A percentile compares a stretch with the other conserved stretches of the same genome.
Conservation (phyloP, 2,113 vertebrate species). For the Leptocoma aspasia region DNA sequence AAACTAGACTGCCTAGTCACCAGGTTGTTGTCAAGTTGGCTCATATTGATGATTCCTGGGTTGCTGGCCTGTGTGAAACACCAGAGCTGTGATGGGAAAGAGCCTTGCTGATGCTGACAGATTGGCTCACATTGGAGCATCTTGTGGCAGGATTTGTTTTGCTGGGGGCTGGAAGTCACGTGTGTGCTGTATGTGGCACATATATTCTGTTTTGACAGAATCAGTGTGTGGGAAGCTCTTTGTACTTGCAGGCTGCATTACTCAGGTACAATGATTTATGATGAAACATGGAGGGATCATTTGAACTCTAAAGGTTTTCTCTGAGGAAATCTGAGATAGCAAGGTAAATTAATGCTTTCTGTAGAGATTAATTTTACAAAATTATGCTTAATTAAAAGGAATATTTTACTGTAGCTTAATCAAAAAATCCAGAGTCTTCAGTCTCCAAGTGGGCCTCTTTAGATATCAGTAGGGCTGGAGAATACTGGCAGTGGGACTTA, state of each 20-base stretch:
- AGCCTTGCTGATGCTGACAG: background rate
- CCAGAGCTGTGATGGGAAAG: background rate
- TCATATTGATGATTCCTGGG: background rate
- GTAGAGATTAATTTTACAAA: slow-evolving; percentile 9
- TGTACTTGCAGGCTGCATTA: background rate
- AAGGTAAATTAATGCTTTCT: slow-evolving; percentile 6
- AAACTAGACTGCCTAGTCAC: background rate
- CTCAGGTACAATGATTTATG: background rate
- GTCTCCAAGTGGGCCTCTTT: background rate
- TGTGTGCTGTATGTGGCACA: background rate
- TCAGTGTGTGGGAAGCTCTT: background rate
- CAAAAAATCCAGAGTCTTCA: background rate
- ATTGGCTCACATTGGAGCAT: background rate
- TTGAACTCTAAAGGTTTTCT: background rate
- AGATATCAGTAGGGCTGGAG: background rate
- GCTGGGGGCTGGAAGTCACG: background rate
- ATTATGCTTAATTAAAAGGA: slow-evolving; percentile 30
- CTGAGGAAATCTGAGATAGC: background rate
- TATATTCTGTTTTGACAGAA: background rate
- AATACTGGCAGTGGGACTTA: background rate
- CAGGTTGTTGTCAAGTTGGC: background rate
- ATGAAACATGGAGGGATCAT: background rate
- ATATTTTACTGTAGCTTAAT: background rate
- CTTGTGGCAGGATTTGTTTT: background rate
- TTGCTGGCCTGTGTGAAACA: background rate